Evolutionary conservation across 2,113 vertebrate species (phyloP), one percentile per base, ranked within the genome.

Genomic region (Dicaeum eximium): DNA sequence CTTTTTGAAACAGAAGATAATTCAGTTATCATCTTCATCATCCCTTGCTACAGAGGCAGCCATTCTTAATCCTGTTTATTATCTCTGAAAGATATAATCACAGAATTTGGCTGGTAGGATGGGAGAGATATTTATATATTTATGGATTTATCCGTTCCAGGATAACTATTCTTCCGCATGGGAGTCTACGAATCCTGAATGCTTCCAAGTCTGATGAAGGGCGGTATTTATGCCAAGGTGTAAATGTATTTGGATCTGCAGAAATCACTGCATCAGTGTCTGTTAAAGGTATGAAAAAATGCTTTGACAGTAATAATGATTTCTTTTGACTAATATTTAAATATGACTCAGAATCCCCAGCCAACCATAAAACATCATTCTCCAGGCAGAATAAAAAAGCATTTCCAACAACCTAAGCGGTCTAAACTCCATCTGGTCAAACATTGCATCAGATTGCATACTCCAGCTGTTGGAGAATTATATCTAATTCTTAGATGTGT

Each of bases 171-270:
- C 98, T 99, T 97, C 98, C 98, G 96, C 98, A 99, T 95, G 99
- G 99, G 90, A 99, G 97, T 69, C 98, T 99, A 64, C 97, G 96
- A 95, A 99, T 99, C 95, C 94, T 98, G 88, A 99, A 99, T 89
- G 98, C 98, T 97, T 98, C 99, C 82, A 99, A 98, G 87, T 97
- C 98, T 27, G 99, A 99, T 86, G 99, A 99, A 97, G 99, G 99
- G 57, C 98, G 94, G 71, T 99, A 99, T 35, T 84, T 98, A 86
- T 99, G 99, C 96, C 98, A 95, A 91, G 99, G 98, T 11, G 98
- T 99, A 96, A 99, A 99, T 94, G 92, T 99, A 95, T 98, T 99
- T 95, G 99, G 99, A 89, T 98, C 98, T 23, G 99, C 99, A 50
- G 99, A 99, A 98, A 98, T 99, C 95, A 94, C 97, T 91, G 98